These are phyloP conservation scores for Aricia artaxerxes DNA, from an alignment of 2,888 invertebrate genomes.

Conservation along the genomic window DNA sequence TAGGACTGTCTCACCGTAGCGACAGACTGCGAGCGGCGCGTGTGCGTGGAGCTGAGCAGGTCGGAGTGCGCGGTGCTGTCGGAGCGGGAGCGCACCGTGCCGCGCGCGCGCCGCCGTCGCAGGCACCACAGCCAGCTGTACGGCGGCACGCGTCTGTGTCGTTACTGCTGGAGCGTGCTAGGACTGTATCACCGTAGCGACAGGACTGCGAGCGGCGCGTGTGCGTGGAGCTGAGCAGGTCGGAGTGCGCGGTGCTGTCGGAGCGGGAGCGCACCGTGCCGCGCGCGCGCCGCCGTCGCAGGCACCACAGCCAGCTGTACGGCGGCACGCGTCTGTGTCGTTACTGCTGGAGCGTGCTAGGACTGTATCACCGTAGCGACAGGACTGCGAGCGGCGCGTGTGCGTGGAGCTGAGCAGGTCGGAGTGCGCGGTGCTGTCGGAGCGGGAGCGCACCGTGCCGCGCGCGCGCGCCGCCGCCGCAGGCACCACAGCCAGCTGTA, in stretches of 20 bases:
- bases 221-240: conserved; percentile 77
- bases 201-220: conserved; percentile 66
- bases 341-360: background rate
- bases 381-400: conserved; percentile 64
- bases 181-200: conserved; percentile 57
- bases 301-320: conserved; percentile 83
- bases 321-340: conserved; percentile 77
- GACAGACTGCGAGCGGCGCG: conserved; percentile 66
- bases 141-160: conserved; percentile 77
- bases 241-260: conserved; percentile 77
- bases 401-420: conserved; percentile 78
- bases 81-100: conserved; percentile 69
- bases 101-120: conserved; percentile 59
- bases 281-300: conserved; percentile 58
- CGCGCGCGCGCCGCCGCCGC: conserved; percentile 59
- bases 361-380: conserved; percentile 59
- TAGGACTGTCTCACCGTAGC: conserved; percentile 55
- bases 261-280: conserved; percentile 71
- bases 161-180: background rate
- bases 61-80: conserved; percentile 78
- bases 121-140: conserved; percentile 83
- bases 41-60: conserved; percentile 75
- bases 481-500: conserved; percentile 83
- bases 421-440: conserved; percentile 76
- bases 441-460: conserved; percentile 69